Conservation (phyloP, 2,888 invertebrate species). For the Sussaba pulchella region DNA sequence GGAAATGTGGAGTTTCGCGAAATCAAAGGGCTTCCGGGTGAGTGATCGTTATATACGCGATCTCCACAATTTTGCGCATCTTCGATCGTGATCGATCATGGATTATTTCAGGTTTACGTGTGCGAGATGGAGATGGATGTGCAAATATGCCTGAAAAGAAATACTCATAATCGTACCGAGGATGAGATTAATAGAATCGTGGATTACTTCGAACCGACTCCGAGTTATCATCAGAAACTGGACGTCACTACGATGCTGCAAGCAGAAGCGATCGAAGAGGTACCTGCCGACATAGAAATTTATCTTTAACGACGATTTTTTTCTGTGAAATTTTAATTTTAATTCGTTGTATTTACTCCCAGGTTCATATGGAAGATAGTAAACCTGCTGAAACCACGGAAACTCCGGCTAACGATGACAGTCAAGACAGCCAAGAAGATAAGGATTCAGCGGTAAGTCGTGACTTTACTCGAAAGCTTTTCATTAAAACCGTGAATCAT, state of each 20-base stretch:
- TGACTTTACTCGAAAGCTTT: slow-evolving; percentile 73
- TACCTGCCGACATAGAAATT: slow-evolving; percentile 79
- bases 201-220: slow-evolving; percentile 91
- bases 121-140: slow-evolving; percentile 94
- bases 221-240: slow-evolving; percentile 91
- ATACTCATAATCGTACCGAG: slow-evolving; percentile 92
- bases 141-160: slow-evolving; percentile 91
- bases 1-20: slow-evolving; percentile 95
- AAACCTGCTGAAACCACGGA: slow-evolving; percentile 68
- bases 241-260: slow-evolving; percentile 94
- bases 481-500: slow-evolving; percentile 35
- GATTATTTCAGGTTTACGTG: slow-evolving; percentile 91
- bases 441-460: slow-evolving; percentile 72
- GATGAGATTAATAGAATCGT: slow-evolving; percentile 91
- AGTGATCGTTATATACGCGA: slow-evolving; percentile 8
- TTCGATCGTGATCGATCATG: not conserved
- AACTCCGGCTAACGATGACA: slow-evolving; percentile 77
- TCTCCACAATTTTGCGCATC: not conserved
- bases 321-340: not conserved
- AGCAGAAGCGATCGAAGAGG: slow-evolving; percentile 92
- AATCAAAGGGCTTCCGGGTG: slow-evolving; percentile 94
- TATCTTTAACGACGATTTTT: too few relatives aligned
- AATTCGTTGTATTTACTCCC: slow-evolving; percentile 28
- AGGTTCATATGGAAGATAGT: slow-evolving; percentile 82
- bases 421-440: slow-evolving; percentile 82